Evolutionary conservation across 2,113 vertebrate genomes (phyloP), one percentile per base, ranked within the genome.

Genomic region (Carassius gibelio): DNA sequence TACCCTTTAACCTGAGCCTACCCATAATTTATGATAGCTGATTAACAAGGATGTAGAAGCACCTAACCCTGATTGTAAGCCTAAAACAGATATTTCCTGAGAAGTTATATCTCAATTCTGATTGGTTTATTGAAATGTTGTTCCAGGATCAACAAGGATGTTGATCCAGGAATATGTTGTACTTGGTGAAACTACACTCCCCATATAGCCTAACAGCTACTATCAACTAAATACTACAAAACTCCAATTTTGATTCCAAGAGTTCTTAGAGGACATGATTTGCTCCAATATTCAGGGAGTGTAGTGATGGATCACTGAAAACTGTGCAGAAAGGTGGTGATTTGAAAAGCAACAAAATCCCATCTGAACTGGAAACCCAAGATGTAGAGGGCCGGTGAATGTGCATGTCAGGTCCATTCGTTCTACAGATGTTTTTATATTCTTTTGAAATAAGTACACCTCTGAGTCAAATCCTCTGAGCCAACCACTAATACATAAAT

Each of bases 361-460:
- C 66, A 14, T 17, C 14, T 72, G 75, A 87, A 75, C 30, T 81
- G 0, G 72, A 77, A 90, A 83, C 75, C 83, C 38, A 78, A 89
- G 81, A 84, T 13, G 4, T 45, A 62, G 52, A 89, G 45, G 42
- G 61, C 13, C 78, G 74, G 81, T 75, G 59, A 50, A 88, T 19
- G 81, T 76, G 80, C 48, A 82, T 57, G 85, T 83, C 86, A 87
- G 79, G 10, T 69, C 57, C 75, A 88, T 88, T 89, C 88, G 50
- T 81, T 77, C 75, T 76, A 85, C 90, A 91, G 87, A 89, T 92
- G 88, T 84, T 90, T 90, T 87, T 88, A 75, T 92, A 90, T 92
- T 89, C 72, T 69, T 85, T 89, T 38, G 75, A 85, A 88, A 85
- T 75, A 84, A 89, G 80, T 86, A 80, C 84, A 85, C 85, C 87